Percentiles rank a stretch among this genome's conserved stretches.
These are phyloP conservation scores for Acropternis orthonyx DNA, from an alignment of 2,797 vertebrate genomes.

Conservation along the genomic window DNA sequence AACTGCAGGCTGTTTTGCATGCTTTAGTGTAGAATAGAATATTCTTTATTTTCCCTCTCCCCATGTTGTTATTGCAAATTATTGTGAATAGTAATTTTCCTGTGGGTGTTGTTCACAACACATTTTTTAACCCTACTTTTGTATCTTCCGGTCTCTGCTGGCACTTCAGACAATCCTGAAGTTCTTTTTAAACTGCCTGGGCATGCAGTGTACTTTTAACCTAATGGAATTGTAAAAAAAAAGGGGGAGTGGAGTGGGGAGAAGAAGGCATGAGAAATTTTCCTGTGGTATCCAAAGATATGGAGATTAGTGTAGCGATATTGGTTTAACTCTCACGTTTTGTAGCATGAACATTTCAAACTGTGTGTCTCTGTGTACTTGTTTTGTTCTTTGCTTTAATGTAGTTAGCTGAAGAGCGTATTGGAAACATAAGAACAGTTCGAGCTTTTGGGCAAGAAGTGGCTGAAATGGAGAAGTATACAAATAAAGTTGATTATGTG, in stretches of 20 bases:
- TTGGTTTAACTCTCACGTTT: background rate
- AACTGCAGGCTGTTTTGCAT: background rate
- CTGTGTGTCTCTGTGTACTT: background rate
- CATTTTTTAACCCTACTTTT: background rate
- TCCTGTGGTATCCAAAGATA: background rate
- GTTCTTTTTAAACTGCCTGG: background rate
- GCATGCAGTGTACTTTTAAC: background rate
- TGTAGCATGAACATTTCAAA: background rate
- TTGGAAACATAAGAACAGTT: constrained; percentile 93
- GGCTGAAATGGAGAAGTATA: constrained; percentile 85
- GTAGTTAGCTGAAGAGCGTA: constrained; percentile 94
- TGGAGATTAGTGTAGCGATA: background rate
- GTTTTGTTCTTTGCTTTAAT: background rate
- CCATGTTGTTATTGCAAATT: accelerated
- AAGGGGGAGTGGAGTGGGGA: accelerated
- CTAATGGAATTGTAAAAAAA: background rate
- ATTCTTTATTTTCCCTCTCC: background rate
- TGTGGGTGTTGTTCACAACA: background rate
- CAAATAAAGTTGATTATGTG: constrained; percentile 80
- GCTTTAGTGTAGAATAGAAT: background rate
- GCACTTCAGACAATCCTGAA: background rate
- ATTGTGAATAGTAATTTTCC: background rate
- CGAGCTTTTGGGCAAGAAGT: constrained; percentile 94
- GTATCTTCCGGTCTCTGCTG: background rate
- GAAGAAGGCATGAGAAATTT: background rate